These are phyloP conservation scores for Cecropterus lyciades DNA, from an alignment of 1,140 invertebrate genomes.

Conservation along the genomic window DNA sequence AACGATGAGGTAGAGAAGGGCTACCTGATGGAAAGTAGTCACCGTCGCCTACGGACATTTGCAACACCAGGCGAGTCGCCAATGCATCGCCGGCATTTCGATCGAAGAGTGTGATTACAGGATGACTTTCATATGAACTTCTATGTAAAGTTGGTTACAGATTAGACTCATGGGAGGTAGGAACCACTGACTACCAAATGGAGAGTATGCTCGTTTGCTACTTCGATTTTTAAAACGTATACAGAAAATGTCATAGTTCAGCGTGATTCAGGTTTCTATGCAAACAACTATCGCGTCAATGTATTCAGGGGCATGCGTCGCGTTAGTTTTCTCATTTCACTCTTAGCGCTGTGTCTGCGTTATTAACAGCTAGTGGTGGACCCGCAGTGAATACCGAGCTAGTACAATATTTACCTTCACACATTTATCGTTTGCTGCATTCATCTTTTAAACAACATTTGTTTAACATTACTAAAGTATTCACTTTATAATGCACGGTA, in stretches of 20 bases:
- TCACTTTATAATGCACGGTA: too few relatives aligned
- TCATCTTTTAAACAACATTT: neutral
- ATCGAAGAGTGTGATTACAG: too few relatives aligned
- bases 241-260: neutral
- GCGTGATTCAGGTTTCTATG: neutral
- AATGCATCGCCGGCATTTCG: too few relatives aligned
- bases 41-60: too few relatives aligned
- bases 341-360: neutral
- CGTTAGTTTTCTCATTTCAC: slow-evolving; percentile 3
- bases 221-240: neutral
- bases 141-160: too few relatives aligned
- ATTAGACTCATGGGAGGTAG: too few relatives aligned
- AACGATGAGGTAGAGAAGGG: too few relatives aligned
- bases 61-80: too few relatives aligned
- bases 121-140: too few relatives aligned
- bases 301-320: slow-evolving; percentile 7
- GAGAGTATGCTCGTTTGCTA: neutral
- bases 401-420: neutral
- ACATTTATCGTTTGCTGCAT: neutral
- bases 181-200: too few relatives aligned
- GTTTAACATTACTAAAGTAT: too few relatives aligned
- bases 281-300: neutral
- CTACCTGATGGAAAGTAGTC: too few relatives aligned
- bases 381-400: neutral
- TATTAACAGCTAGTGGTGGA: neutral